Evolutionary conservation across 2,888 invertebrate species (phyloP), one percentile per base, ranked within the genome.

Genomic region (Machimus rusticus): DNA sequence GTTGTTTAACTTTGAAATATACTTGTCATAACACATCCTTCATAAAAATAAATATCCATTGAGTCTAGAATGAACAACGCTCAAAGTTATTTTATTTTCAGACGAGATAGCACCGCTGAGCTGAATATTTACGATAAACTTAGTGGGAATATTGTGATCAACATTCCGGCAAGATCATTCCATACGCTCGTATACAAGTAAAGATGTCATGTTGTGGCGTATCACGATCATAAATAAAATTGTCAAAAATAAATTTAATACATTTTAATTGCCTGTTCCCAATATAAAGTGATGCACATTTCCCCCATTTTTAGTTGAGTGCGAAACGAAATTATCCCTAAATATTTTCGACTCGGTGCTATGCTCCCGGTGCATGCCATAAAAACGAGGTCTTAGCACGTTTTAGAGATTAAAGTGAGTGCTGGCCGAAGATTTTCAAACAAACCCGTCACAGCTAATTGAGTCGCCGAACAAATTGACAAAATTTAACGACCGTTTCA

Each of bases 111-210:
- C 86, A 88, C 90, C 5, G 89, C 91, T 86, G 90, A 91, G 87
- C 90, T 93, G 87, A 90, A 89, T 28, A 90, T 94, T 86, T 89
- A 88, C 55, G 94, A 94, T 90, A 91, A 91, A 81, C 89, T 90
- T 39, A 91, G 91, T 88, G 93, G 93, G 78, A 90, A 89, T 46
- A 91, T 93, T 55, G 89, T 89, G 37, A 88, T 93, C 79, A 90
- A 90, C 66, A 89, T 94, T 87, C 92, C 92, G 2, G 90, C 91
- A 46, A 91, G 91, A 88, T 93, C 94, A 78, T 90, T 93, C 89
- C 93, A 92, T 89, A 93, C 93, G 19, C 90, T 94, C 77, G 87
- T 94, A 89, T 94, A 93, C 90, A 90, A 90, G 86, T 92, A 51
- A 90, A 57, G 66, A 34, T 84, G 84, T 84, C 74, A 84, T 84